Conservation (phyloP, 2,888 invertebrate genomes). For the Bellardia bayeri region DNA sequence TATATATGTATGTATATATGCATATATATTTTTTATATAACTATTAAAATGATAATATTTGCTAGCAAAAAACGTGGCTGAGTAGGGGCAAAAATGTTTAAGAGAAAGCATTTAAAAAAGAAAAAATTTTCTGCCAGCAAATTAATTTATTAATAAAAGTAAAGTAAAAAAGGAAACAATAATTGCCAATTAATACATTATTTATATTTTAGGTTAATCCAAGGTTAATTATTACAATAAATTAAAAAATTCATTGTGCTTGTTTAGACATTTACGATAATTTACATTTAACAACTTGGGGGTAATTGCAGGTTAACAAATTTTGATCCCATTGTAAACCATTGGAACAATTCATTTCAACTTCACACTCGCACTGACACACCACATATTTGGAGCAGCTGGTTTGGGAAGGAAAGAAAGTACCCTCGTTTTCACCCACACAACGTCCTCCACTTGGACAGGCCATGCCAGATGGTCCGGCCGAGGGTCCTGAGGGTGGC, state of each 20-base stretch:
- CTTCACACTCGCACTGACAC: conserved; percentile 64
- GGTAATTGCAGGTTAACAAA: conserved; percentile 28
- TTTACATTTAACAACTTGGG: conserved; percentile 29
- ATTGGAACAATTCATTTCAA: conserved; percentile 51
- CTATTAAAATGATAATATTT: conserved; percentile 32
- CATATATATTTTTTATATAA: no score
- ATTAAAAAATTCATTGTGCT: no score
- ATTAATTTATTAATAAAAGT: no score
- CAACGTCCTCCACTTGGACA: conserved; percentile 67
- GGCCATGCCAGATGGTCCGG: conserved; percentile 68
- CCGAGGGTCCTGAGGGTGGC: conserved; percentile 34
- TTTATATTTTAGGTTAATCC: no score
- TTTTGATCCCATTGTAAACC: conserved; percentile 47
- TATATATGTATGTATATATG: background rate
- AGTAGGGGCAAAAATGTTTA: background rate
- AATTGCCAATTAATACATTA: no score
- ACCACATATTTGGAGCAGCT: conserved; percentile 52
- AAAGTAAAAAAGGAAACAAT: no score
- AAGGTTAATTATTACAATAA: no score
- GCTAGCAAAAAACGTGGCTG: background rate
- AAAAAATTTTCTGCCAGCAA: no score
- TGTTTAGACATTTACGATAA: background rate
- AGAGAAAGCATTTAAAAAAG: background rate
- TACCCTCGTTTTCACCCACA: conserved; percentile 35
- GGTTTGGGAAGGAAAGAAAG: conserved; percentile 30